Conservation (phyloP, 1,140 invertebrate species). For the Solen grandis region DNA sequence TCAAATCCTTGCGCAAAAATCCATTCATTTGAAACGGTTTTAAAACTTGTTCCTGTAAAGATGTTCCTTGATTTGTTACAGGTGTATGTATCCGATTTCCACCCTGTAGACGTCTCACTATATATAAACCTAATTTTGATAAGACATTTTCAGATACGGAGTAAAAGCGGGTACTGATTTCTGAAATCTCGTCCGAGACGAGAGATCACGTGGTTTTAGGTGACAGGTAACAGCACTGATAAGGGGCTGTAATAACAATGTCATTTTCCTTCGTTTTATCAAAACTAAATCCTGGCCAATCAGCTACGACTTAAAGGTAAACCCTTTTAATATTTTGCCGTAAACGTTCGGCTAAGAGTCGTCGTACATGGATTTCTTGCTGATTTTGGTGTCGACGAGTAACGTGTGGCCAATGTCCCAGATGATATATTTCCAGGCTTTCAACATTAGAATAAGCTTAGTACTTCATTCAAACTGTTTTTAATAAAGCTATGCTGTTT, state of each 20-base stretch:
- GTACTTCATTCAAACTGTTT: no score
- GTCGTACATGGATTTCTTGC: no score
- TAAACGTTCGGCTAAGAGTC: no score
- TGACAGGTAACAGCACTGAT: slow-evolving; percentile 55
- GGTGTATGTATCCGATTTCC: neutral
- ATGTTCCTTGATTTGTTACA: neutral
- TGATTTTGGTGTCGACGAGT: no score
- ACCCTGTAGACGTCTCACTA: neutral
- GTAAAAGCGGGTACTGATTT: neutral
- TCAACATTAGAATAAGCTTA: no score
- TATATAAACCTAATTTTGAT: neutral
- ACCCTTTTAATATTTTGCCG: slow-evolving; percentile 54
- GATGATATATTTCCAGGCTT: no score
- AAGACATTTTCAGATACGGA: neutral
- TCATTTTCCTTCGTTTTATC: slow-evolving; percentile 57
- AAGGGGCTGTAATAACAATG: slow-evolving; percentile 54
- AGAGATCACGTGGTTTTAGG: slow-evolving; percentile 39
- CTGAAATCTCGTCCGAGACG: slow-evolving; percentile 45
- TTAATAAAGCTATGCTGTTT: no score
- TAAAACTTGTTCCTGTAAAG: neutral
- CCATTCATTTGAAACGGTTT: no score
- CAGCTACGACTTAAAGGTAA: slow-evolving; percentile 42
- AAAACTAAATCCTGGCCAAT: slow-evolving; percentile 54
- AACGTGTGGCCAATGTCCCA: no score
- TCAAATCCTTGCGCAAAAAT: no score